Base-by-base conservation (phyloP, 1,140 invertebrate genomes). In the Drosophila obscura region DNA sequence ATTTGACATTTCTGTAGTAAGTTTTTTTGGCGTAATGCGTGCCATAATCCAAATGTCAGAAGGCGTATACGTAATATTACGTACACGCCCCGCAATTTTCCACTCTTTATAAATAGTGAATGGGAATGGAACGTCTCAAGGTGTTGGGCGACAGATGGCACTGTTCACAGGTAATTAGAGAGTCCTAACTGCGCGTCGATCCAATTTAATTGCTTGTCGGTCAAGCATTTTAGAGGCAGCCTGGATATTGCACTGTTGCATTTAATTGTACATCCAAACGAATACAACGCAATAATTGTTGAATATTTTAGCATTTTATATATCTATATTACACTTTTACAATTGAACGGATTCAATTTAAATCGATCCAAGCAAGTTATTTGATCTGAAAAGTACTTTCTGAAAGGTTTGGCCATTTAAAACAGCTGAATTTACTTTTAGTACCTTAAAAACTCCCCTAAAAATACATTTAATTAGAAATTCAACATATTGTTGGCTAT, bases 41-140 rank as follows among this genome's bases (percentile, higher is more conserved):
- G 78, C 59, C 62, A 57, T 78, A 87, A 78, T 73, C 58, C 11
- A 78, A 85, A 88, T 85, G 83, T 85, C 75, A 87, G 75, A 67
- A 45, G 50, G 58, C 52, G 58, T n/a, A 69, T 57, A 77, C 52
- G 53, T 64, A 53, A 64, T 35, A 58, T 77, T 39, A 59, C 58
- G 53, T 62, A 59, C 55, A 72, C 58, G 73, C 73, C 46, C 31
- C 41, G 52, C 16, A 69, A 50, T 58, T 57, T 39, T 45, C 19
- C 5, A 0, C 45, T 35, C 64, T 13, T 39, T 39, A 71, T 71
- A 22, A 71, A 71, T 71, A 49, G 45, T 71, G 67, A 35, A 71
- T 71, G 69, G 58, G 64, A 35, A 9, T 13, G 35, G 50, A 43
- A 22, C 51, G n/a, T 45, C 22, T 39, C 15, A 71, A 71, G 67